Base-by-base conservation (phyloP, 2,888 invertebrate genomes). In the Ormyrus rosae region DNA sequence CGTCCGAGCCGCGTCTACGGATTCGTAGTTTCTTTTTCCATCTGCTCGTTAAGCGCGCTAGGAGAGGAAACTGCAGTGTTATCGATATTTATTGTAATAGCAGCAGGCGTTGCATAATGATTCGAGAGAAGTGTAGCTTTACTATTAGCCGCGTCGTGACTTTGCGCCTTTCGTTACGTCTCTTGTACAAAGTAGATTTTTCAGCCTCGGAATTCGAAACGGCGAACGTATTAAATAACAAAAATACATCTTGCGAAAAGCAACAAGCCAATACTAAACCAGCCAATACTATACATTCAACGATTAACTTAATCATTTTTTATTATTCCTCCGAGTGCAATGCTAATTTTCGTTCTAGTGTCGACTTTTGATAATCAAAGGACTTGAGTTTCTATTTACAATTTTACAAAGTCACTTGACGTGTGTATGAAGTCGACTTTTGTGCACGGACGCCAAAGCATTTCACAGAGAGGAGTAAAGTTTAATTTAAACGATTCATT, bases 21-120 rank as follows among this genome's bases (percentile, higher is more conserved):
- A 67, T 63, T 60, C 48, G 55, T 50, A 67, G 51, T 75, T 67
- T 67, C 51, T 68, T 51, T 50, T 50, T 63, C 19, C 63, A 6
- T 11, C n/a, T 48, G 51, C 77, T n/a, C 48, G n/a, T 55, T 13
- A 3, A 50, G 34, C n/a, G 61, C 64, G 55, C 5, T 55, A 6
- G 51, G 13, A 51, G 65, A 70, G 34, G 51, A 58, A 75, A 80
- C 60, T 75, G 74, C 79, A 64, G 48, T 51, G 69, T 80, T 75
- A 75, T 70, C 73, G 80, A 75, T 78, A 78, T 67, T 78, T 79
- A 80, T 80, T 70, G 74, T 68, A 70, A 75, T 70, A 75, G 74
- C 70, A 70, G 70, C 50, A 60, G 74, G 48, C 64, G 80, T 80
- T 80, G 70, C 74, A 53, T 65, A 80, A 80, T 70, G 61, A 72